phyloP scores from a whole-genome alignment of 2,113 vertebrate genomes.

The Odobenus rosmarus region DNA sequence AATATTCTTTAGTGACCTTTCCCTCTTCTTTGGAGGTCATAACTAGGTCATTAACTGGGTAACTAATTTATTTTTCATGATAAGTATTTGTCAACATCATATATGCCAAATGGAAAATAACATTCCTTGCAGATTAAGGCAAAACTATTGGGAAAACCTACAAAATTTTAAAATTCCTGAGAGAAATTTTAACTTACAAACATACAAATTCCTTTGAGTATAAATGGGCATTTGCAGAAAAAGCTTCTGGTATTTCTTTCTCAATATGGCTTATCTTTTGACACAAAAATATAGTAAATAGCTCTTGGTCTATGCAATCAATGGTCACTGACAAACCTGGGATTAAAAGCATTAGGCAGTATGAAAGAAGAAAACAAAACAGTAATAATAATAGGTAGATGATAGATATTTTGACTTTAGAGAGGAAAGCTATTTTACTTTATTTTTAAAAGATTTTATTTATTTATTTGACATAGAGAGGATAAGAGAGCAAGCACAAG shows the following conservation, averaged over 20 bases:
- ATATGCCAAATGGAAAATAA: not conserved
- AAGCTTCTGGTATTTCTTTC: not conserved
- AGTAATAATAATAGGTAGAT: not conserved
- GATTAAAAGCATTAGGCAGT: not conserved
- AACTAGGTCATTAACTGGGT: not conserved
- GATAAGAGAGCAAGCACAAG: too few species aligned
- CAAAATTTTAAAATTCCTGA: not conserved
- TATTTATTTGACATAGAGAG: too few species aligned
- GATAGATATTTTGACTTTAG: not conserved
- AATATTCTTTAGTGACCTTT: not conserved
- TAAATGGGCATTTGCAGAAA: not conserved
- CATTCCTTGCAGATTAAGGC: not conserved
- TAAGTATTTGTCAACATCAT: not conserved
- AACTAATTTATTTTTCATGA: not conserved
- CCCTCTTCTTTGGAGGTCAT: not conserved
- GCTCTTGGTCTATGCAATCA: not conserved
- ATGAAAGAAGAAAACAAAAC: not conserved
- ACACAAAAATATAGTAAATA: not conserved
- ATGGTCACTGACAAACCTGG: not conserved
- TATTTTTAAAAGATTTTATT: too few species aligned
- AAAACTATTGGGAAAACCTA: not conserved
- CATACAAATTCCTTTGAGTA: not conserved
- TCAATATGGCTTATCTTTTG: not conserved
- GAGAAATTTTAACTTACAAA: not conserved
- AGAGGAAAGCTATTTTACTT: not conserved